Base-by-base conservation (phyloP, 2,113 vertebrate genomes). In the Lepus timidus region DNA sequence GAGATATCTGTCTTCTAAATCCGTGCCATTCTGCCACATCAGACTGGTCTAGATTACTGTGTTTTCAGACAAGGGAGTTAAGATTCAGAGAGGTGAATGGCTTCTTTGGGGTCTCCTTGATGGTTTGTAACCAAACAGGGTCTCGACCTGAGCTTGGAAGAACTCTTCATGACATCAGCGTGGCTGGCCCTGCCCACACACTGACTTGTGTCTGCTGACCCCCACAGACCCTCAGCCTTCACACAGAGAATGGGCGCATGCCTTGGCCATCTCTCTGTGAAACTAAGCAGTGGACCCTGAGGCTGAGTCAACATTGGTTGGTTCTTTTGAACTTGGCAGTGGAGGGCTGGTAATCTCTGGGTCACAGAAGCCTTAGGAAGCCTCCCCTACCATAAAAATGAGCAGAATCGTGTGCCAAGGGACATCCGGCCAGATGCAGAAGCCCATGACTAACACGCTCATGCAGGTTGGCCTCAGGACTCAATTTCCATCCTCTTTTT, bases 401-500 rank as follows among this genome's bases (percentile, higher is more conserved):
- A 88, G 33, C 11, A 62, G 12, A 67, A 73, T 49, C 67, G 9
- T 8, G 49, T 92, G 67, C 65, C 70, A 36, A 9, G 20, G 36
- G 78, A 44, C 19, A 17, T 51, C 39, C 19, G 31, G 17, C 61
- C 70, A 75, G 20, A 49, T 55, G 85, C 62, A 92, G 84, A 93
- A 83, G 29, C 20, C 92, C 0, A 1, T 94, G 93, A 93, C 90
- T 75, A 85, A 85, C 68, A 25, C 12, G 39, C 44, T 83, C 27
- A 33, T 76, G 88, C 17, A 85, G 81, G 90, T 85, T 90, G 78
- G 71, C 79, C 81, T 82, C 44, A 4, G 74, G 31, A 96, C 65
- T 95, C 95, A 75, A 86, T 95, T 92, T 91, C 91, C 95, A 10
- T 44, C 23, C 52, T 88, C 25, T 22, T 39, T 80, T 90, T 94